Percentiles rank a stretch among this genome's conserved stretches.
Evolutionary conservation across 2,113 vertebrate species (phyloP).

Genomic region (Mobula hypostoma): DNA sequence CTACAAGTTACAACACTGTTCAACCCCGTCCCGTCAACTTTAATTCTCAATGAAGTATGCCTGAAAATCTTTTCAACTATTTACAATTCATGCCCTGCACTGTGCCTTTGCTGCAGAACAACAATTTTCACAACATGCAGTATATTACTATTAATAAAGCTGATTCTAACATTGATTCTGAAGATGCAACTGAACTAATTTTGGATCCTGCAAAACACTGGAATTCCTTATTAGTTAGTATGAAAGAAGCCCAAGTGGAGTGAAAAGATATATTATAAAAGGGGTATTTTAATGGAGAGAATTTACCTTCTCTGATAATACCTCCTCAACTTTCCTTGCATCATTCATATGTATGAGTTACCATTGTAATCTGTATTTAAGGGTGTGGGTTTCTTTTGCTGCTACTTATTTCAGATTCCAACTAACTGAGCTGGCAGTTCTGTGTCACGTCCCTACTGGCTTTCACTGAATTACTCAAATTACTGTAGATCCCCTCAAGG

Average conservation of each 20-base stretch:
- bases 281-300: background rate
- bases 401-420: slow-evolving; percentile 10
- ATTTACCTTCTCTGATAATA: background rate
- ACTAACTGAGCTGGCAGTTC: background rate
- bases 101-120: no score
- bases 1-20: no score
- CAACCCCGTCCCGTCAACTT: no score
- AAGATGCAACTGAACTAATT: background rate
- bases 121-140: no score
- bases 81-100: background rate
- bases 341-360: background rate
- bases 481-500: background rate
- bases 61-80: background rate
- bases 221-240: background rate
- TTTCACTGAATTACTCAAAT: background rate
- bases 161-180: no score
- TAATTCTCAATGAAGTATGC: no score
- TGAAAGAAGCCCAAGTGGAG: background rate
- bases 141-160: no score
- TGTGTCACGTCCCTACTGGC: background rate
- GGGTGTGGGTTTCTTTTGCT: background rate
- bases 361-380: background rate
- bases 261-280: background rate
- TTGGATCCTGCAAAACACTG: background rate
- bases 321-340: background rate